Evolutionary conservation across 2,888 invertebrate species (phyloP).

Genomic region (Orchestes rusci): DNA sequence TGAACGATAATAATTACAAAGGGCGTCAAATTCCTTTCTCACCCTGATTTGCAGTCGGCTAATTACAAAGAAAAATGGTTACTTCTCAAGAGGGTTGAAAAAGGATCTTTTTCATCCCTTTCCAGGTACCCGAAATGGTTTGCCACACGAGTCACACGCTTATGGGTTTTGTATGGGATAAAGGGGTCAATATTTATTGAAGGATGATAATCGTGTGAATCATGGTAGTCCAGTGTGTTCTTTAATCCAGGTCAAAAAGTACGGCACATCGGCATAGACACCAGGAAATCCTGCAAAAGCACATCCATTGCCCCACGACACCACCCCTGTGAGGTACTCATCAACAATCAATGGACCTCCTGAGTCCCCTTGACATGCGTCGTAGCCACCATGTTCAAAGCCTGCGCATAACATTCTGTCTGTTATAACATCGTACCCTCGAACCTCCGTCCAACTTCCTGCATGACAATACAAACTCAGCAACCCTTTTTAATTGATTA

Average conservation of each 20-base stretch:
- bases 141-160: too few species aligned
- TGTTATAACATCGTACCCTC: constrained; percentile 1
- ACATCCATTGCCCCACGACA: constrained; percentile 30
- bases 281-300: constrained; percentile 27
- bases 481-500: background rate
- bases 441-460: background rate
- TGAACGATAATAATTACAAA: too few species aligned
- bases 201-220: too few species aligned
- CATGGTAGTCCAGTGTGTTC: constrained; percentile 11
- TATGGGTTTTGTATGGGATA: too few species aligned
- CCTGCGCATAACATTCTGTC: constrained; percentile 30
- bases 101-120: too few species aligned
- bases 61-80: too few species aligned
- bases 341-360: constrained; percentile 28
- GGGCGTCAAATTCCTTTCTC: too few species aligned
- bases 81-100: too few species aligned
- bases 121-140: too few species aligned
- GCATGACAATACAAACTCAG: background rate
- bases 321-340: constrained; percentile 26
- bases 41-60: too few species aligned
- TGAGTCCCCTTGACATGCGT: constrained; percentile 28
- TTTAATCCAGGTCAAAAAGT: constrained; percentile 15
- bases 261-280: constrained; percentile 27
- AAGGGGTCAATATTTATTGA: too few species aligned
- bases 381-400: constrained; percentile 38